A percentile compares a stretch with the other conserved stretches of the same genome.
Conservation (phyloP, 2,888 invertebrate genomes). For the Omphaloscelis lunosa region DNA sequence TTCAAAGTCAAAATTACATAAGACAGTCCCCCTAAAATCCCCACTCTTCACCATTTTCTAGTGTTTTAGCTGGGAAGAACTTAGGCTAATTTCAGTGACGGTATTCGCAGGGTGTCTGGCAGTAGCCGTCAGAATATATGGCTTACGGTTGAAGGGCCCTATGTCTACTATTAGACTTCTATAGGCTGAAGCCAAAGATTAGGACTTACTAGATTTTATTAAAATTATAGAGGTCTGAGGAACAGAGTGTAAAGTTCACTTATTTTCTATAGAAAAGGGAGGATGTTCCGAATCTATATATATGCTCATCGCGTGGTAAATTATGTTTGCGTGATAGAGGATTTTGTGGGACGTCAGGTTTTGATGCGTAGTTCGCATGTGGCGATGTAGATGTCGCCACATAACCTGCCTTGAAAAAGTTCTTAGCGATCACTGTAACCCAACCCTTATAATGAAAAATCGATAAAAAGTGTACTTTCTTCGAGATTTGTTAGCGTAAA, state of each 20-base stretch:
- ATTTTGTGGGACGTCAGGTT: too few species aligned
- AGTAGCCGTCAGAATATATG: too few species aligned
- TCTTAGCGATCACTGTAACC: slow-evolving; percentile 1
- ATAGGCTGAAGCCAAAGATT: not conserved
- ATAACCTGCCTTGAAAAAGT: too few species aligned
- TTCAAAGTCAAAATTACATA: not conserved
- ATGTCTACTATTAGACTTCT: not conserved
- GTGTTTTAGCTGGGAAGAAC: not conserved
- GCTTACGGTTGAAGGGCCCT: not conserved
- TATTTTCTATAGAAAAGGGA: too few species aligned
- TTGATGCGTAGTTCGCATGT: too few species aligned
- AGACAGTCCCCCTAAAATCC: not conserved
- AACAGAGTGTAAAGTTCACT: too few species aligned
- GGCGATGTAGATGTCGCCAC: too few species aligned
- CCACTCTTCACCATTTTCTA: not conserved
- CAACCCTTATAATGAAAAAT: slow-evolving; percentile 42
- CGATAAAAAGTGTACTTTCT: slow-evolving; percentile 50
- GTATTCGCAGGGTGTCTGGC: not conserved
- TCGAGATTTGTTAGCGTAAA: slow-evolving; percentile 46
- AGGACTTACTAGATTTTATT: too few species aligned
- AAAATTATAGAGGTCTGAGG: too few species aligned
- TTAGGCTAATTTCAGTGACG: not conserved
- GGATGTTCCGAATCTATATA: too few species aligned
- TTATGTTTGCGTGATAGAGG: too few species aligned
- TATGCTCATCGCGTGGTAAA: too few species aligned